These are phyloP conservation scores for Exocentrus adspersus DNA, from an alignment of 2,888 invertebrate genomes.

Conservation along the genomic window DNA sequence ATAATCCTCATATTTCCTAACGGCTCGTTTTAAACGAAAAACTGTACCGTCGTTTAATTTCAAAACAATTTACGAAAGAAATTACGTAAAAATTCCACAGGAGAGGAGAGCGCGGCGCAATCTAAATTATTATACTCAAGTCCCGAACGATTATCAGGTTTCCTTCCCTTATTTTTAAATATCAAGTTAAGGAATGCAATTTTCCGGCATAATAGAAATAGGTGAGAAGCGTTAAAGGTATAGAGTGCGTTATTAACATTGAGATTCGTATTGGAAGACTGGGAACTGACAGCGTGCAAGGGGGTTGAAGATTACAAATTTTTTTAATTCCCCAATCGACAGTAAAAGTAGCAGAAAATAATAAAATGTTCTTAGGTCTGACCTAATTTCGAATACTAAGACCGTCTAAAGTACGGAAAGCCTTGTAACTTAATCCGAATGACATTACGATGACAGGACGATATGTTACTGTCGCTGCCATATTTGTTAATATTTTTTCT, in stretches of 20 bases:
- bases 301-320: background rate
- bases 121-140: conserved; percentile 25
- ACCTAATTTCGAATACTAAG: no score
- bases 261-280: conserved; percentile 1
- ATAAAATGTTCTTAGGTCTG: no score
- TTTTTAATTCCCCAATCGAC: no score
- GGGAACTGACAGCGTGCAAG: no score
- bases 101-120: conserved; percentile 27
- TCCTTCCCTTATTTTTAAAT: conserved; percentile 26
- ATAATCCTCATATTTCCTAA: conserved; percentile 29
- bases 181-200: conserved; percentile 26
- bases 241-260: conserved; percentile 10
- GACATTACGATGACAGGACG: no score
- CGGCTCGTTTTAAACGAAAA: conserved; percentile 10
- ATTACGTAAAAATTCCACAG: conserved; percentile 27
- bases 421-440: no score
- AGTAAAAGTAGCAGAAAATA: no score
- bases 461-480: no score
- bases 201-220: conserved; percentile 26
- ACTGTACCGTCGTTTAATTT: conserved; percentile 25
- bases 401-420: no score
- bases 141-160: conserved; percentile 27
- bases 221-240: conserved; percentile 6
- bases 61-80: conserved; percentile 30
- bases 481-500: no score